Evolutionary conservation across 2,797 vertebrate genomes (phyloP), one percentile per base, ranked within the genome.

Genomic region (Erethizon dorsatum): DNA sequence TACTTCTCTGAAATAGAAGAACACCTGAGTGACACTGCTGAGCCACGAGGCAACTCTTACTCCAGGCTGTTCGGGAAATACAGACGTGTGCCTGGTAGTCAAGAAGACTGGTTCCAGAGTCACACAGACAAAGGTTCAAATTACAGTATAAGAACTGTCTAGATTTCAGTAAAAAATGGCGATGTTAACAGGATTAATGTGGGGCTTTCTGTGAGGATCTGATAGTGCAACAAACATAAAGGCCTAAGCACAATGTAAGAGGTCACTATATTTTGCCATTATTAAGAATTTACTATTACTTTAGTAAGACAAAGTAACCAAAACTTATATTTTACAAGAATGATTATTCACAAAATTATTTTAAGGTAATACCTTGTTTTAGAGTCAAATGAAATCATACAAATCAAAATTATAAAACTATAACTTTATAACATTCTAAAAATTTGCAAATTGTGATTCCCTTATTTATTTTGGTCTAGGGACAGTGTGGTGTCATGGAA

Each of bases 1-100:
- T 87, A 71, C 18, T 91, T 94, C n/a, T 95, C 73, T 82, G 47
- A 84, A 93, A 61, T 78, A 87, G 90, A 95, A 95, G n/a, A 80
- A 80, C 5, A 88, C 61, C 57, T 87, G 75, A 82, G 63, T 88
- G 91, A 94, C 50, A 83, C 1, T 61, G n/a, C 77, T 96, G 52
- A 50, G 63, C 59, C 45, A 77, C 0, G 28, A 96, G 50, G 73
- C 59, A 75, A 88, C 56, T 88, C 78, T 90, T n/a, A 71, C 57
- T 37, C 57, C 22, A 33, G 47, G 24, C 37, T 84, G 31, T 75
- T 86, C 50, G 59, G 41, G 59, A 57, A 52, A 73, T 6, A 1
- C 17, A 37, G 54, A 85, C 14, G 17, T 79, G 1, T 50, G 77
- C 47, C 54, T 24, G 59, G 37, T 71, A 2, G 31, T 11, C 37